Evolutionary conservation across 2,888 invertebrate genomes (phyloP).

Genomic region (Nycteola revayana): DNA sequence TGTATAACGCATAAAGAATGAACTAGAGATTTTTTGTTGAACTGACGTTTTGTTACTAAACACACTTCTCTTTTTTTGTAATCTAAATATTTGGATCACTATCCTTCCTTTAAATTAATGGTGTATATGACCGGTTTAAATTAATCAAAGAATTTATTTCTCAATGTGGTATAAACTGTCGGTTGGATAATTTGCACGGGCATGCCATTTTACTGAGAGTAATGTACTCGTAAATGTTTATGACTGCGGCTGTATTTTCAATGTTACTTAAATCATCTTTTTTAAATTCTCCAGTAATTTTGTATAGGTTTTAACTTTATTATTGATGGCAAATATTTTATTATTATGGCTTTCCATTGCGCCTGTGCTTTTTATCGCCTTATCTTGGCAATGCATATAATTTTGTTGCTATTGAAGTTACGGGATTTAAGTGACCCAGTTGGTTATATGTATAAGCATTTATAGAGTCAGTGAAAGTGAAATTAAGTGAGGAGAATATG

Average conservation of each 20-base stretch:
- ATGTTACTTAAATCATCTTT: conserved; percentile 69
- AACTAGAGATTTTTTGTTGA: conserved; percentile 16
- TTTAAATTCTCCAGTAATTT: conserved; percentile 26
- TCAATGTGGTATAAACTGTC: conserved; percentile 42
- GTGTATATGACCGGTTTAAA: conserved; percentile 20
- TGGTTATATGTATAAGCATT: no score
- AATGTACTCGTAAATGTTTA: conserved; percentile 80
- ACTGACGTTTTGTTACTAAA: conserved; percentile 9
- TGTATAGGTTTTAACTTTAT: conserved; percentile 45
- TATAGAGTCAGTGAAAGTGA: no score
- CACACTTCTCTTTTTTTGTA: conserved; percentile 23
- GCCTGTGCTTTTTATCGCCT: conserved; percentile 38
- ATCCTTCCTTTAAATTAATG: conserved; percentile 23
- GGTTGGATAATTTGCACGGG: conserved; percentile 58
- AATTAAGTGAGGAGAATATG: no score
- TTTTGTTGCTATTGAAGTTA: no score
- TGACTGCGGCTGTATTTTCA: conserved; percentile 62
- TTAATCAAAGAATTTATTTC: conserved; percentile 36
- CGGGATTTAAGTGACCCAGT: no score
- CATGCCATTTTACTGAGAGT: conserved; percentile 63
- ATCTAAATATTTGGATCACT: conserved; percentile 43
- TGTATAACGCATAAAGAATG: conserved; percentile 46
- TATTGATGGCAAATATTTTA: conserved; percentile 58
- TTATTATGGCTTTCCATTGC: conserved; percentile 51
- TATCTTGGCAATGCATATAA: conserved; percentile 10